These are phyloP conservation scores for Syncerus caffer DNA, from an alignment of 2,797 vertebrate species.

Conservation along the genomic window DNA sequence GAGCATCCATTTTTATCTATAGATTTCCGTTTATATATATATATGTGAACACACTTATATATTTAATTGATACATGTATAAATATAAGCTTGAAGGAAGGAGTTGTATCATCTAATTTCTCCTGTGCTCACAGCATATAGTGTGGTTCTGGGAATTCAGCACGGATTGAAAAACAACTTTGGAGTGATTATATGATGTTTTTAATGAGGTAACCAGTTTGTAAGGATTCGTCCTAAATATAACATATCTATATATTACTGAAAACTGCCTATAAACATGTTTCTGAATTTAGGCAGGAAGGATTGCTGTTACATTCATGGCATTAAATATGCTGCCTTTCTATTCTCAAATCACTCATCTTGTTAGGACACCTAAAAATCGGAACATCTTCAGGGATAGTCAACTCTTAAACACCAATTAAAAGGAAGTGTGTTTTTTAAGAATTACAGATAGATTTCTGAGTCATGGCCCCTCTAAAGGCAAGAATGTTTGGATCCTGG, in stretches of 20 bases:
- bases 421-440: constrained; percentile 7
- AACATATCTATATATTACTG: neutral
- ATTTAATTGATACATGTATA: neutral
- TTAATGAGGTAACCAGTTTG: neutral
- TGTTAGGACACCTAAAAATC: neutral
- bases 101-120: neutral
- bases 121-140: neutral
- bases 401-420: neutral
- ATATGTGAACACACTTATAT: neutral
- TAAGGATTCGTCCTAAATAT: neutral
- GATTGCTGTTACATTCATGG: neutral
- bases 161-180: constrained; percentile 24
- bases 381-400: neutral
- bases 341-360: neutral
- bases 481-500: neutral
- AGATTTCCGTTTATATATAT: neutral
- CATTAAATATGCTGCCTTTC: neutral
- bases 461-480: constrained; percentile 8
- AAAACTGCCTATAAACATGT: neutral
- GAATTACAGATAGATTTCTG: constrained; percentile 13
- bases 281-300: neutral
- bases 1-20: neutral
- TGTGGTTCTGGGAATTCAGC: neutral
- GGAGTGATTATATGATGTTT: constrained; percentile 2
- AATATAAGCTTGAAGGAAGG: neutral